Percentiles rank a stretch among this genome's conserved stretches.
phyloP scores from a whole-genome alignment of 2,888 invertebrate species.

The Lamproptera curius region DNA sequence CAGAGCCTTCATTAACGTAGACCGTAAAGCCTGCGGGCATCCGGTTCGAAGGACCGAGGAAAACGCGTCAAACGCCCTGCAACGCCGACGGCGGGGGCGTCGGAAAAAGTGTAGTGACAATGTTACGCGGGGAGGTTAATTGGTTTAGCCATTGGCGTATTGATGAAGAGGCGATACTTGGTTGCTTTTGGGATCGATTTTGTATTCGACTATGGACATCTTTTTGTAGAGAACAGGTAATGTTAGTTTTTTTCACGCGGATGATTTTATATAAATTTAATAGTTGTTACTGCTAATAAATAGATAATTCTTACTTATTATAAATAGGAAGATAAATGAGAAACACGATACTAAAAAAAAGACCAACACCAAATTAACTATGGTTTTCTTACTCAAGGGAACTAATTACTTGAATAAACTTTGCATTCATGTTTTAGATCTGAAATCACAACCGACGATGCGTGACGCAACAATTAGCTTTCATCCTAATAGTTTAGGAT shows the following conservation, averaged over 20 bases:
- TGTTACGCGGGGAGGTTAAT: constrained; percentile 40
- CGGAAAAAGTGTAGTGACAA: constrained; percentile 54
- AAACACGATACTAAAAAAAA: not conserved
- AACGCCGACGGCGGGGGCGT: constrained; percentile 53
- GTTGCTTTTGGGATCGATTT: constrained; percentile 18
- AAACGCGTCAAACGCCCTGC: constrained; percentile 64
- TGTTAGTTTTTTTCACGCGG: not conserved
- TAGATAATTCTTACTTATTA: too few relatives aligned
- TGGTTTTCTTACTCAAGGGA: too few relatives aligned
- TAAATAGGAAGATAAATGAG: not conserved
- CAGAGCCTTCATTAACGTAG: constrained; percentile 71
- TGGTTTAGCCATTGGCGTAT: constrained; percentile 32
- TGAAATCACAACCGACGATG: too few relatives aligned
- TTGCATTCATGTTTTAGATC: too few relatives aligned
- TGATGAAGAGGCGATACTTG: constrained; percentile 24
- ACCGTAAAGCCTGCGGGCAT: constrained; percentile 56
- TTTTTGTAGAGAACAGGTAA: too few relatives aligned
- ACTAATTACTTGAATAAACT: too few relatives aligned
- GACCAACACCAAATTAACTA: too few relatives aligned
- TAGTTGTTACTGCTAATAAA: not conserved
- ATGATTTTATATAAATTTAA: not conserved
- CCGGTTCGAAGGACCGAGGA: constrained; percentile 52
- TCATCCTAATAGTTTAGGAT: too few relatives aligned
- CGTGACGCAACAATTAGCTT: too few relatives aligned
- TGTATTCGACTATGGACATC: constrained; percentile 7